Base-by-base conservation (phyloP, 30 jellyfish, hydroid and myxozoan species). In the Aurelia coerulea region DNA sequence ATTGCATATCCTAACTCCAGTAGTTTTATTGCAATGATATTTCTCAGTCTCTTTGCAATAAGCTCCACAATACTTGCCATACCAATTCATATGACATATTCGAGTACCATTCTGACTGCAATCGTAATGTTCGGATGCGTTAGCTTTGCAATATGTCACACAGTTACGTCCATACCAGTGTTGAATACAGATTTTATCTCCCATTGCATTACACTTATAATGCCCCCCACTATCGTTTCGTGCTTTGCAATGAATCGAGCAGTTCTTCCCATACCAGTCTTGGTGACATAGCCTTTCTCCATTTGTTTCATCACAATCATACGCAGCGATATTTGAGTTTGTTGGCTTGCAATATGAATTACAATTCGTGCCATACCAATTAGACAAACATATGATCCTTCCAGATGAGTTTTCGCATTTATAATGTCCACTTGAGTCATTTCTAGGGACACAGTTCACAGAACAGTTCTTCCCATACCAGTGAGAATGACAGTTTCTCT, bases 141-240 rank as follows among this genome's bases (percentile, higher is more conserved):
- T 79, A 19, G 88, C 71, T 46, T 2, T 32, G 51, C 96, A 88
- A 35, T 54, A 51, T 2, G n/a, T 65, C 17, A 37, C 70, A 68
- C 96, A 88, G 35, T 69, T 62, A 0, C n/a, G 14, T 29, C 90
- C 90, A 87, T 72, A 87, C 96, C 96, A 87, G 13, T 77, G 54
- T 50, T 76, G 33, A 54, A 11, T 12, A 59, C 96, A 87, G 14
- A 76, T 54, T 18, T 35, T 85, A 10, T 18, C 46, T 65, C 90
- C 96, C 50, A 80, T 15, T n/a, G 33, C 29, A 70, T 70, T 65
- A 56, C 96, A 87, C n/a, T 83, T 42, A 77, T 58, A 87, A 56
- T 67, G 86, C 4, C 96, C 96, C 2, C 18, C 15, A 33, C 73
- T 32, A 51, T 67, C 82, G 56, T 64, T 84, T 10, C 52, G 9